Percentiles rank a stretch among this genome's conserved stretches.
These are phyloP conservation scores for Actinostola sp. DNA, from an alignment of 92 coral and sea anemone species.

Conservation along the genomic window DNA sequence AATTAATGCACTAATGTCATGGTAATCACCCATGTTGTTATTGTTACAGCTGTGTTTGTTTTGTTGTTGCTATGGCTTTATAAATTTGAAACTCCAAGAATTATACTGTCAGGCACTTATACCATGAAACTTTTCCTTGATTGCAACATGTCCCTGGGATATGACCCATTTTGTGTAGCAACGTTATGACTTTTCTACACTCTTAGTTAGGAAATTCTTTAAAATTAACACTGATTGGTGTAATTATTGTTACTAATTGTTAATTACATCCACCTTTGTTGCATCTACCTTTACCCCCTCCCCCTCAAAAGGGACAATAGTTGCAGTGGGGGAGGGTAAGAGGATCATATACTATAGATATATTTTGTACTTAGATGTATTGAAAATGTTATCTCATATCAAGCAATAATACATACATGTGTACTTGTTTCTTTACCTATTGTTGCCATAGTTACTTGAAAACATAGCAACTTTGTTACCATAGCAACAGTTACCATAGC, in stretches of 20 bases:
- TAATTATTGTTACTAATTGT: background rate
- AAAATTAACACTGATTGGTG: too few species aligned
- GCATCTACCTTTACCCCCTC: background rate
- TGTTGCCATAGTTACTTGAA: background rate
- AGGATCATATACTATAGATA: background rate
- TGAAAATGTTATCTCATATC: constrained; percentile 3
- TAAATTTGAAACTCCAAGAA: too few species aligned
- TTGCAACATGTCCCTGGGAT: too few species aligned
- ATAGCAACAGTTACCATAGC: background rate
- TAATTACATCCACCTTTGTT: background rate
- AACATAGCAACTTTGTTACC: background rate
- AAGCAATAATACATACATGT: background rate
- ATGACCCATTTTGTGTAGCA: too few species aligned
- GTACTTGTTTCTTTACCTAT: background rate
- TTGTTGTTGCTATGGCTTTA: too few species aligned
- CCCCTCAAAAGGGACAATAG: background rate
- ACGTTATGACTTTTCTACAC: too few species aligned
- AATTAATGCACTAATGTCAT: too few species aligned
- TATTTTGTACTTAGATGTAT: background rate
- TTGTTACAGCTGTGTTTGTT: too few species aligned
- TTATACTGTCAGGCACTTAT: too few species aligned
- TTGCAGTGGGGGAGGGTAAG: constrained; percentile 5
- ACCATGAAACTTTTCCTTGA: too few species aligned
- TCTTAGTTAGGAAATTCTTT: too few species aligned
- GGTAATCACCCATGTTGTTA: too few species aligned